Evolutionary conservation across 2,113 vertebrate genomes (phyloP).

Genomic region (Zapornia atra): DNA sequence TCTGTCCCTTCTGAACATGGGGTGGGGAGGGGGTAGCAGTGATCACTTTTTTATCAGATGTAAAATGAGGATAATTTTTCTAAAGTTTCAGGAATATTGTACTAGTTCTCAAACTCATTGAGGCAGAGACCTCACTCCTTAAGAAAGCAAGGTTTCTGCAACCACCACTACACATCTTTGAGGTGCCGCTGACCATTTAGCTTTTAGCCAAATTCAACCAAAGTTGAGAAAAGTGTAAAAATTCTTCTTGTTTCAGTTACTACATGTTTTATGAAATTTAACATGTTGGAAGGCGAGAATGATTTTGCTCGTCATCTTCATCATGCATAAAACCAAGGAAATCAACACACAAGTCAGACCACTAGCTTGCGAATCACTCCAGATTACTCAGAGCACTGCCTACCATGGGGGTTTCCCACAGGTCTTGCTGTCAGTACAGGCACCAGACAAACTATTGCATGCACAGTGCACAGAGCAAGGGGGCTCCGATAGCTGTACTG

Average conservation of each 20-base stretch:
- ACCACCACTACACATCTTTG: fast-evolving
- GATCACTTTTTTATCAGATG: not conserved
- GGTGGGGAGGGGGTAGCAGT: fast-evolving
- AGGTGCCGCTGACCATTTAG: not conserved
- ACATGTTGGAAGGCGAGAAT: not conserved
- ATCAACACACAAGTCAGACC: not conserved
- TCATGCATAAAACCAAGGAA: not conserved
- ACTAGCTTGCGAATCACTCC: not conserved
- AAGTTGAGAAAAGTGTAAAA: not conserved
- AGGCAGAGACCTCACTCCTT: not conserved
- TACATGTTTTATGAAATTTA: not conserved
- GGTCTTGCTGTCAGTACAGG: not conserved
- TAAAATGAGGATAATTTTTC: not conserved
- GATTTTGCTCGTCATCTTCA: not conserved
- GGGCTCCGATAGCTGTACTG: fast-evolving
- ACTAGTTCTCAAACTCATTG: not conserved
- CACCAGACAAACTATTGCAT: fast-evolving
- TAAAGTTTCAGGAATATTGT: not conserved
- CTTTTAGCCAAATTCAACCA: not conserved
- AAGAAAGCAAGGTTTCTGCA: not conserved
- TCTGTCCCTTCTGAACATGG: not conserved
- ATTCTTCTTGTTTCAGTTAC: not conserved
- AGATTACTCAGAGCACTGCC: fast-evolving
- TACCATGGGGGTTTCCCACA: not conserved
- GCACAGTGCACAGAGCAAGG: fast-evolving